Evolutionary conservation across 2,888 invertebrate species (phyloP).

Genomic region (Megamerina dolium): DNA sequence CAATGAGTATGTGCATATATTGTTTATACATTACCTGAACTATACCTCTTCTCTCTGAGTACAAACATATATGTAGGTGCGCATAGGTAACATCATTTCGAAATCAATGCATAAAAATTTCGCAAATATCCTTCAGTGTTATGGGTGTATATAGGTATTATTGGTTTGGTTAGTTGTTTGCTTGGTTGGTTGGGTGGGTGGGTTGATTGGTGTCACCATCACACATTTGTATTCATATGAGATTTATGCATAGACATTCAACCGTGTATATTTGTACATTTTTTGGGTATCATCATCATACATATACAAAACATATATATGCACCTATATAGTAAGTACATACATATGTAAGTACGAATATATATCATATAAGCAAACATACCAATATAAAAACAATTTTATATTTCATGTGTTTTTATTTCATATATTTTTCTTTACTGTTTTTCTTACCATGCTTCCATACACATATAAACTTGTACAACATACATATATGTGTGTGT

Average conservation of each 20-base stretch:
- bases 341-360: too few species aligned
- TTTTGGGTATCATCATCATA: conserved; percentile 21
- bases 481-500: neutral
- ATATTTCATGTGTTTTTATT: too few species aligned
- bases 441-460: neutral
- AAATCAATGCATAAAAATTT: conserved; percentile 40
- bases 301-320: conserved; percentile 7
- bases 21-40: too few species aligned
- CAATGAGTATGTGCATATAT: neutral
- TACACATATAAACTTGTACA: neutral
- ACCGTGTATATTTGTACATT: conserved; percentile 24
- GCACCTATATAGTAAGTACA: neutral
- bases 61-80: too few species aligned
- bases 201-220: too few species aligned
- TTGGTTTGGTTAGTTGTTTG: conserved; percentile 20
- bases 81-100: conserved; percentile 19
- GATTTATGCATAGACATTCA: conserved; percentile 23
- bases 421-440: too few species aligned
- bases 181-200: too few species aligned
- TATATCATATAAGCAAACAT: too few species aligned
- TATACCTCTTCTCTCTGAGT: too few species aligned
- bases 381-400: too few species aligned
- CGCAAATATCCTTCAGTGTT: conserved; percentile 29
- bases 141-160: conserved; percentile 20
- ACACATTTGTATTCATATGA: conserved; percentile 13